Percentiles rank a stretch among this genome's conserved stretches.
Conservation (phyloP, 2,797 vertebrate species). For the Lateolabrax maculatus region DNA sequence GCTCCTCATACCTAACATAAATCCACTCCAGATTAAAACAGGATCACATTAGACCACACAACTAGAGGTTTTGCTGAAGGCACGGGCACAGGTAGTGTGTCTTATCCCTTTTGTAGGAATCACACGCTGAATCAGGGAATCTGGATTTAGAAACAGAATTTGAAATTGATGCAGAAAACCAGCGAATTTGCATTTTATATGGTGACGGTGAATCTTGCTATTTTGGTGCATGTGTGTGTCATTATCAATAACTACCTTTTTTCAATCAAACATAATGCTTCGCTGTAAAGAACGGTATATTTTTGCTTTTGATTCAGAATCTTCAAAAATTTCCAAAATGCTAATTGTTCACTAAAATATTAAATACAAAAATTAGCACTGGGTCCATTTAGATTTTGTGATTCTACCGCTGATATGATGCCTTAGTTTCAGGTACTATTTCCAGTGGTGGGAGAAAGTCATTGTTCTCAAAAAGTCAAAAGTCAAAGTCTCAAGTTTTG, state of each 20-base stretch:
- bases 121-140: slow-evolving; percentile 3
- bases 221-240: background rate
- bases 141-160: background rate
- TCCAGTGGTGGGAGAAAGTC: background rate
- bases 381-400: background rate
- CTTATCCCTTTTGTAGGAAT: slow-evolving; percentile 16
- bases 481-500: background rate
- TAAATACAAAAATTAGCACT: background rate
- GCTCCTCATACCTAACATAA: slow-evolving; percentile 61
- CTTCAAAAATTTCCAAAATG: background rate
- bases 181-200: no score
- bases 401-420: background rate
- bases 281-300: background rate
- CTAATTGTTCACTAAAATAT: background rate
- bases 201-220: background rate
- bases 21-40: slow-evolving; percentile 60
- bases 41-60: slow-evolving; percentile 68
- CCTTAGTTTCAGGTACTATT: background rate
- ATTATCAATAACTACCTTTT: background rate
- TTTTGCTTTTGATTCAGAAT: background rate
- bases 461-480: background rate
- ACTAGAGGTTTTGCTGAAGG: slow-evolving; percentile 44
- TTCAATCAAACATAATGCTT: background rate
- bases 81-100: slow-evolving; percentile 11
- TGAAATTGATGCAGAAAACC: background rate